Evolutionary conservation across 2,113 vertebrate species (phyloP), one percentile per base, ranked within the genome.

Genomic region (Egretta garzetta): DNA sequence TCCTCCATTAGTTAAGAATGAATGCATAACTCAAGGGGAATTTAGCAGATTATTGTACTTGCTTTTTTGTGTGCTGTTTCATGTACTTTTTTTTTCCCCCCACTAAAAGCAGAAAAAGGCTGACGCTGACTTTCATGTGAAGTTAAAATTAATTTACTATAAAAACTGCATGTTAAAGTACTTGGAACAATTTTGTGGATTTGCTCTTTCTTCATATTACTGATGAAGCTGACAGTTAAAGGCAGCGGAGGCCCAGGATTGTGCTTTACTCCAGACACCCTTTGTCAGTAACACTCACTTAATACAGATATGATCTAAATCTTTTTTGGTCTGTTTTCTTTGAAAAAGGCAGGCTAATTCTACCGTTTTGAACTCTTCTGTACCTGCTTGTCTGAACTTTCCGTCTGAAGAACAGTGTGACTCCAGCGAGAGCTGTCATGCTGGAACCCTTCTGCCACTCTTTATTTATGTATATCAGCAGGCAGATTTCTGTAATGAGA

Each of bases 401-500:
- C 58, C 76, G 58, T 92, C 58, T 96, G 55, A 89, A 93, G 60
- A 96, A 50, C 90, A 93, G 88, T 21, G 1, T 94, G 83, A 53
- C 45, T 97, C 37, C 73, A 68, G 53, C 9, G 17, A 79, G 76
- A 95, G 27, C 47, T 94, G 80, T 73, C 59, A 6, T 96, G 37
- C 60, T 81, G 55, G 86, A 97, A 72, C 58, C 21, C 55, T 83
- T 90, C 88, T 97, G 97, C 82, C 86, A 86, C 62, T 96, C 91
- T 94, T 96, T 97, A 96, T 97, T 95, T 87, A 91, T 96, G 86
- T 95, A 52, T 87, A 88, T 96, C 89, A 97, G 96, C 82, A 90
- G 89, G 67, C 68, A 97, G 73, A 92, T 94, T 97, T 97, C 83
- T 96, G 72, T 97, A 98, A 97, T 97, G 84, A 96, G 84, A 96